phyloP scores from a whole-genome alignment of 2,113 vertebrate genomes.

The Pica pica region DNA sequence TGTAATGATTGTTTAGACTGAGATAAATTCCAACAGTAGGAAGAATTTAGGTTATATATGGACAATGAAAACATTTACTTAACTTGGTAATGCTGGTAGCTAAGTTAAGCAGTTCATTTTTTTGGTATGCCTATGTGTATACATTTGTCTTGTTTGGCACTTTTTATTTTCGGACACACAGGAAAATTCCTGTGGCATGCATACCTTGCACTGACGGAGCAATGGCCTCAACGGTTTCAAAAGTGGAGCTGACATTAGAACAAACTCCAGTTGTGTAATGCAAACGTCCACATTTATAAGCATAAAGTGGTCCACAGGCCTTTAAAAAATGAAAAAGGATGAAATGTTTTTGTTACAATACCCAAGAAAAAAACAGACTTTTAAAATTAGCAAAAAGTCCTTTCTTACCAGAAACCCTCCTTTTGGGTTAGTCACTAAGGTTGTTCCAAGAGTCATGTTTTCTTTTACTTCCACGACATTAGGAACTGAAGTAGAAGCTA shows the following conservation, averaged over 20 bases:
- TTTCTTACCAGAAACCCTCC: slow-evolving; percentile 95
- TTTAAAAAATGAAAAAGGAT: slow-evolving; percentile 57
- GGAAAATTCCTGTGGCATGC: background rate
- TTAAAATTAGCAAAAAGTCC: background rate
- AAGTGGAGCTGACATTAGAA: slow-evolving; percentile 89
- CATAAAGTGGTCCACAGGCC: slow-evolving; percentile 96
- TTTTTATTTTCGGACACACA: slow-evolving; percentile 27
- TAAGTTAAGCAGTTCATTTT: slow-evolving; percentile 62
- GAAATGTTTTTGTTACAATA: background rate
- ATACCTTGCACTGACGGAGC: slow-evolving; percentile 87
- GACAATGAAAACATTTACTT: slow-evolving; percentile 79
- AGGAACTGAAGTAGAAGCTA: slow-evolving; percentile 84
- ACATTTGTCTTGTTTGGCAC: slow-evolving; percentile 38
- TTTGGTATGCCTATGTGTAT: slow-evolving; percentile 73
- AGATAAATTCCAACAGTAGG: slow-evolving; percentile 49
- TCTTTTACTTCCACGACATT: slow-evolving; percentile 91
- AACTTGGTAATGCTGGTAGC: slow-evolving; percentile 81
- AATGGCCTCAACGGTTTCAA: slow-evolving; percentile 86
- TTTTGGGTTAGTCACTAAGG: slow-evolving; percentile 89
- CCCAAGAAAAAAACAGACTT: background rate
- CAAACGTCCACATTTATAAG: slow-evolving; percentile 90
- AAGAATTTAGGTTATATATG: slow-evolving; percentile 53
- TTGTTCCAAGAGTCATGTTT: slow-evolving; percentile 98
- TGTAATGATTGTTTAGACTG: slow-evolving; percentile 50
- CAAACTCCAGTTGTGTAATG: slow-evolving; percentile 94